Base-by-base conservation (phyloP, 1,140 invertebrate genomes). In the Platyscapa corneri region DNA sequence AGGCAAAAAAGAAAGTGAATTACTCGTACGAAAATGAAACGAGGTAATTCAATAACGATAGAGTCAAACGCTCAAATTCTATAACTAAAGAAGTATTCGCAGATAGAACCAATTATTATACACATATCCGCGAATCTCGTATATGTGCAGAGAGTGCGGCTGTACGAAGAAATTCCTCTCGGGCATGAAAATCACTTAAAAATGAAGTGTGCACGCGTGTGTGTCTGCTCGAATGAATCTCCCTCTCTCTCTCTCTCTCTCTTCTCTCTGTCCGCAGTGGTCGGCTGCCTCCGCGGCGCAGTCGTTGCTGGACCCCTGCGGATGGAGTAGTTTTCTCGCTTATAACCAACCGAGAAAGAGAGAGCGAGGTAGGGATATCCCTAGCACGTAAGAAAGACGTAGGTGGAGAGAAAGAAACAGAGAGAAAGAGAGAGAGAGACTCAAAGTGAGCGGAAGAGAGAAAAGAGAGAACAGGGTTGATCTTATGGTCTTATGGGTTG, bases 401-500 rank as follows among this genome's bases (percentile, higher is more conserved):
- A 79, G 65, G 83, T 76, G 80, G 78, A 88, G 86, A 84, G 65
- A 67, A 76, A 86, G 82, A 87, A 67, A 87, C 84, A 86, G 82
- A 87, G 56, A 86, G 86, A 86, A 49, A 46, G 60, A 74, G 86
- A 87, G 77, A 84, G 87, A 76, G 82, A 82, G 83, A n/a, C n/a
- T n/a, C n/a, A n/a, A n/a, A n/a, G n/a, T n/a, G n/a, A n/a, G n/a
- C n/a, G n/a, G n/a, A n/a, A 78, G 87, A 83, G 70, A 79, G 78
- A 79, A 27, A 86, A 64, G 77, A 60, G 84, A n/a, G 64, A 74
- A 86, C 86, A 79, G 86, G 87, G 87, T 87, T 87, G 87, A 88
- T 87, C 82, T 88, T 76, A 85, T 87, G 86, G 85, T 87, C 82
- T 87, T 76, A 86, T 87, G 86, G 86, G 84, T 87, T 84, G 60